Conservation (phyloP, 2,888 invertebrate genomes). For the Peribatodes rhomboidaria region DNA sequence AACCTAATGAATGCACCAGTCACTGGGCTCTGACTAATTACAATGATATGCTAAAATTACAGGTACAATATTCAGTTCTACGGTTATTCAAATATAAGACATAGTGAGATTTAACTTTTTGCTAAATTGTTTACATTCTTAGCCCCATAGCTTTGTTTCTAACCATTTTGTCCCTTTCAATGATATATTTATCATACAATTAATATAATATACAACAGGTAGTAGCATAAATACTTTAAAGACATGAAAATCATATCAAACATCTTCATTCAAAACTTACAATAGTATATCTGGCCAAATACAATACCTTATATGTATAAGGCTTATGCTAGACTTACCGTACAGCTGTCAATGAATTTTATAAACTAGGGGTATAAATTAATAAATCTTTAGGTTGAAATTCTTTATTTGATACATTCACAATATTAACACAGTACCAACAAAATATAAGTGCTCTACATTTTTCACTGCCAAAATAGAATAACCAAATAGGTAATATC, state of each 20-base stretch:
- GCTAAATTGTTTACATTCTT: slow-evolving; percentile 3
- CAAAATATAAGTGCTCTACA: slow-evolving; percentile 2
- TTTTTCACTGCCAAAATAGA: slow-evolving; percentile 1
- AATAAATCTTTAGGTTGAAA: slow-evolving; percentile 41
- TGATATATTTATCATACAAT: slow-evolving; percentile 61
- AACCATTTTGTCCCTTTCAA: slow-evolving; percentile 45
- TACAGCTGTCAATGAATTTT: slow-evolving; percentile 14
- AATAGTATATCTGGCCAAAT: slow-evolving; percentile 11
- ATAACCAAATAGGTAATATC: not conserved
- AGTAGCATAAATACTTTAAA: slow-evolving; percentile 42
- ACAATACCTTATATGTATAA: slow-evolving; percentile 7
- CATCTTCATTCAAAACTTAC: slow-evolving; percentile 54
- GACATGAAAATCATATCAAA: slow-evolving; percentile 56
- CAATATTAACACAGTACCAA: slow-evolving; percentile 11
- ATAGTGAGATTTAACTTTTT: not conserved
- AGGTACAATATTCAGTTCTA: not conserved
- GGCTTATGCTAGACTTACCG: slow-evolving; percentile 34
- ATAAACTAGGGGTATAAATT: slow-evolving; percentile 39
- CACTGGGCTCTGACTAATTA: slow-evolving; percentile 13
- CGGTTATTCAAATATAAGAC: not conserved
- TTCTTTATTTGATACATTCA: slow-evolving; percentile 45
- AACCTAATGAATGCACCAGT: slow-evolving; percentile 21
- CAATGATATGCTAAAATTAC: slow-evolving; percentile 19
- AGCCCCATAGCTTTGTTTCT: slow-evolving; percentile 4
- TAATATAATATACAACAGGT: slow-evolving; percentile 52